Base-by-base conservation (phyloP, 2,888 invertebrate genomes). In the Andrena praecox region DNA sequence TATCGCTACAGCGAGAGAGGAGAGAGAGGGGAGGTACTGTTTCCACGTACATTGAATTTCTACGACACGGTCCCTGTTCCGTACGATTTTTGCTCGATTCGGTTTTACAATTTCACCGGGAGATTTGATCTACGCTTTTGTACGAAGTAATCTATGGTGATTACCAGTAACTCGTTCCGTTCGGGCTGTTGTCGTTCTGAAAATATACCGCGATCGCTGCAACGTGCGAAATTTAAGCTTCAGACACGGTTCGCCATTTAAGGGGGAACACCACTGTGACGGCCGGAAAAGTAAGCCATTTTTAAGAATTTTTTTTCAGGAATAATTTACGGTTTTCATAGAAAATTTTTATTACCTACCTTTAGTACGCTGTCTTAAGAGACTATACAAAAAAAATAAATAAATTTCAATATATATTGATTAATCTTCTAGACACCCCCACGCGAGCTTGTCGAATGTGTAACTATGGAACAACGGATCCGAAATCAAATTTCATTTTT, bases 21-120 rank as follows among this genome's bases (percentile, higher is more conserved):
- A 10, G 52, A 35, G 31, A 10, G 6, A 42, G 31, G 2, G 2
- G 29, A 10, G 31, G 3, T 68, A 42, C 31, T 77, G 59, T 66
- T 77, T 54, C 42, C 2, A 42, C 52, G 52, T 60, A 31, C 76
- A 42, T 35, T 66, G 66, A 60, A 70, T 52, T 71, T 80, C 60
- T 54, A 42, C 67, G 42, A n/a, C 64, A 31, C 60, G 60, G 52
- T 60, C n/a, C 7, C 50, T 35, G 33, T 12, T 79, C 60, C n/a
- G 59, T 10, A 20, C 20, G 35, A 66, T 63, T 70, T 66, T 66
- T 59, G 64, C 64, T 31, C 74, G 52, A 31, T 52, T 69, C 64
- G 31, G n/a, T 67, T 56, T 56, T 54, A 56, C 35, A n/a, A 48
- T 66, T 59, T 10, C 71, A 20, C 4, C 20, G 42, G 31, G 5